Percentiles rank a stretch among this genome's conserved stretches.
Conservation (phyloP, 2,888 invertebrate species). For the Torymus texanus region DNA sequence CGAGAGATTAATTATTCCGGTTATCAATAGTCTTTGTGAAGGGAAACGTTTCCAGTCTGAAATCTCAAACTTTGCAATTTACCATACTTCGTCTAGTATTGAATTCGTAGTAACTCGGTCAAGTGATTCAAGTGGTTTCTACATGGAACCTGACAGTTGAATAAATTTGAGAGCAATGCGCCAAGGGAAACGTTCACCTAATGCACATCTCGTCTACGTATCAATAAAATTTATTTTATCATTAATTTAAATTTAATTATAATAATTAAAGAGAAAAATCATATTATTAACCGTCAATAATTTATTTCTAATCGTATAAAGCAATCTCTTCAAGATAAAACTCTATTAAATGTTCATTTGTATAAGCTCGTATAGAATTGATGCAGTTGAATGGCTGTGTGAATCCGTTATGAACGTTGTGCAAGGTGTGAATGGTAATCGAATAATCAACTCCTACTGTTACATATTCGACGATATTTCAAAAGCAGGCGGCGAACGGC, state of each 20-base stretch:
- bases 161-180: conserved; percentile 29
- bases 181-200: conserved; percentile 4
- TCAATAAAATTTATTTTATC: not conserved
- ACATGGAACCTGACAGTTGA: conserved; percentile 30
- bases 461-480: conserved; percentile 2
- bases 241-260: not conserved
- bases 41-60: too few relatives aligned
- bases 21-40: too few relatives aligned
- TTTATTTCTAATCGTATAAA: too few relatives aligned
- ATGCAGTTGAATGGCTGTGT: too few relatives aligned
- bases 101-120: conserved; percentile 34
- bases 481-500: not conserved
- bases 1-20: too few relatives aligned
- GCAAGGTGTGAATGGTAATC: not conserved
- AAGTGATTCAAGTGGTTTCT: conserved; percentile 36
- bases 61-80: not conserved
- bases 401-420: not conserved
- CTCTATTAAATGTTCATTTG: too few relatives aligned
- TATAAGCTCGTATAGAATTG: too few relatives aligned
- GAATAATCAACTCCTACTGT: not conserved
- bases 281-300: too few relatives aligned
- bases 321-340: too few relatives aligned
- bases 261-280: too few relatives aligned
- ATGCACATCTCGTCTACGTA: not conserved
- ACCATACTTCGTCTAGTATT: conserved; percentile 19